phyloP scores from a whole-genome alignment of 2,113 vertebrate species.

The Elephantulus edwardii region DNA sequence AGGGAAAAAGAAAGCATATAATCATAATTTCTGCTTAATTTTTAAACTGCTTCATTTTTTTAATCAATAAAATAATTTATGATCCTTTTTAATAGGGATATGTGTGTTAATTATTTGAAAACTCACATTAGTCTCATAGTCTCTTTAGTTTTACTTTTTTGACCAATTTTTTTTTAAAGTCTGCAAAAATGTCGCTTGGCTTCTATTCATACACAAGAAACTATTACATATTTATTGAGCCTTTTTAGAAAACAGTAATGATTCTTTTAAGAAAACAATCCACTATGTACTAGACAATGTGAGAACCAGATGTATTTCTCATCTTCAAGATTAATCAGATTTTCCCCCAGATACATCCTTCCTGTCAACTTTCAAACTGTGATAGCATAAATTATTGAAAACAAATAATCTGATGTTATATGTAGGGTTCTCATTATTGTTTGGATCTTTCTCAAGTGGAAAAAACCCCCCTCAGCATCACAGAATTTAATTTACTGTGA shows the following conservation, averaged over 20 bases:
- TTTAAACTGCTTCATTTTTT: constrained; percentile 29
- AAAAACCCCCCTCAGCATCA: not conserved
- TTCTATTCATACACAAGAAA: constrained; percentile 29
- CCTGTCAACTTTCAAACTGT: not conserved
- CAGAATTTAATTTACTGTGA: not conserved
- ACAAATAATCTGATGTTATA: constrained; percentile 24
- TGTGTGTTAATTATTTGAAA: not conserved
- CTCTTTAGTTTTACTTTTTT: not conserved
- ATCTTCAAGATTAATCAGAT: not conserved
- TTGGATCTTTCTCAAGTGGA: not conserved
- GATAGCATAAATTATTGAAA: not conserved
- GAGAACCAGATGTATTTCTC: not conserved
- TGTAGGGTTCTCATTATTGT: not conserved
- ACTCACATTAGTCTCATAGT: not conserved
- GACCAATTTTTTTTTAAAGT: not conserved
- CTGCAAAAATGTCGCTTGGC: not conserved
- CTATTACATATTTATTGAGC: not conserved
- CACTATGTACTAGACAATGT: not conserved
- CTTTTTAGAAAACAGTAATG: not conserved
- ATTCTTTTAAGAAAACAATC: not conserved
- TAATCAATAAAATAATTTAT: not conserved
- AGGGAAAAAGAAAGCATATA: constrained; percentile 43
- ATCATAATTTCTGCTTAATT: not conserved
- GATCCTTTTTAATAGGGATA: constrained; percentile 5
- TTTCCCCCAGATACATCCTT: not conserved